phyloP scores from a whole-genome alignment of 2,113 vertebrate species.

The Thryonomys swinderianus region DNA sequence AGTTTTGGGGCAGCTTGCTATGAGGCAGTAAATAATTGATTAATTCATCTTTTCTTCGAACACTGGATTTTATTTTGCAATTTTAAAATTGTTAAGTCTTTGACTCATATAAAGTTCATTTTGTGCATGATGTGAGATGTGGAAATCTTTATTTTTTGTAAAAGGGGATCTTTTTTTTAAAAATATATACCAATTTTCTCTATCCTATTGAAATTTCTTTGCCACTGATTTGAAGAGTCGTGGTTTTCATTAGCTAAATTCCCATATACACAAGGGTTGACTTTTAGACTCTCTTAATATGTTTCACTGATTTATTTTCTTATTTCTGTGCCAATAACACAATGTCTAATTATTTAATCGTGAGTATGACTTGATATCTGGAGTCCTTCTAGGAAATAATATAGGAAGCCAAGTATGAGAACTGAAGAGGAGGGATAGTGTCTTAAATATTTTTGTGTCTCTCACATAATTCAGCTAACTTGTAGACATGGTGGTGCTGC shows the following conservation, averaged over 20 bases:
- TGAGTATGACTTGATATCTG: constrained; percentile 30
- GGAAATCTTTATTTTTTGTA: background rate
- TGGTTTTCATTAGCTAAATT: constrained; percentile 49
- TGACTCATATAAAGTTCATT: background rate
- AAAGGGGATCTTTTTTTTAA: background rate
- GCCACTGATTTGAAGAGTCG: background rate
- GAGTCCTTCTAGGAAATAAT: background rate
- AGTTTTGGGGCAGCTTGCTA: background rate
- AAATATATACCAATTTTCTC: background rate
- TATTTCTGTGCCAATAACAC: background rate
- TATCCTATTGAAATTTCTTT: constrained; percentile 1
- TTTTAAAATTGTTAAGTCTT: constrained; percentile 1
- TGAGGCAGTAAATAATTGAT: background rate
- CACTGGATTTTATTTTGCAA: background rate
- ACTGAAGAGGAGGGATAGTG: background rate
- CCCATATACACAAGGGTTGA: background rate
- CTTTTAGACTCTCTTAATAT: constrained; percentile 6
- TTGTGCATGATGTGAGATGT: background rate
- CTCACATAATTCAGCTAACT: background rate
- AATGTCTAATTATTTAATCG: constrained; percentile 27
- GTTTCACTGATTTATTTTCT: constrained; percentile 22
- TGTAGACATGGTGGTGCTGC: background rate
- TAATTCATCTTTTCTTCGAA: background rate
- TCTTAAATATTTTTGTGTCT: background rate
- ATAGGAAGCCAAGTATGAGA: background rate